These are phyloP conservation scores for Perizoma flavofasciatum DNA, from an alignment of 2,888 invertebrate species.

Conservation along the genomic window DNA sequence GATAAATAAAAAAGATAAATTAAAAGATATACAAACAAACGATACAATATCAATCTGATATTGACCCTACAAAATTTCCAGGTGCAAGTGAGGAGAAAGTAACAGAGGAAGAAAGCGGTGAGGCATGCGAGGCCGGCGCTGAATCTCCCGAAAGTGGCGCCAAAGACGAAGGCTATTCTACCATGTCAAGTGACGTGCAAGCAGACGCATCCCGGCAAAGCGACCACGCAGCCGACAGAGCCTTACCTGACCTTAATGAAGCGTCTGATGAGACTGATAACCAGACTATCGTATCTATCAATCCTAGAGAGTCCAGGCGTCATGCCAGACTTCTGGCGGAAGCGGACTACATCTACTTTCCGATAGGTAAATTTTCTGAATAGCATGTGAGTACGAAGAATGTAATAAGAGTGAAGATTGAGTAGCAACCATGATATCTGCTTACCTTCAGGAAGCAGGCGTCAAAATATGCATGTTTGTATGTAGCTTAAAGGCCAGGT, in stretches of 20 bases:
- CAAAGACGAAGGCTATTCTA: conserved; percentile 92
- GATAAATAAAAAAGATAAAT: too few species aligned
- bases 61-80: conserved; percentile 43
- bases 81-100: conserved; percentile 65
- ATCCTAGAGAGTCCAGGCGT: conserved; percentile 75
- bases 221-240: conserved; percentile 81
- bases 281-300: conserved; percentile 80
- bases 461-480: too few species aligned
- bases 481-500: too few species aligned
- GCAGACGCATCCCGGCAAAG: conserved; percentile 86
- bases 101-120: conserved; percentile 74
- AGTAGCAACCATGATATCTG: too few species aligned
- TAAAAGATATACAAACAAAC: too few species aligned
- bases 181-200: conserved; percentile 93
- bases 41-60: too few species aligned
- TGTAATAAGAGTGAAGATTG: not conserved
- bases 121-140: conserved; percentile 87
- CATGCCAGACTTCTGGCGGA: conserved; percentile 85
- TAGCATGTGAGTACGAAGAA: not conserved
- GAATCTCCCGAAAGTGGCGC: conserved; percentile 91
- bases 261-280: conserved; percentile 89
- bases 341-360: conserved; percentile 87
- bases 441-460: too few species aligned
- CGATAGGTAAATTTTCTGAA: conserved; percentile 64
- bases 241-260: conserved; percentile 88